A percentile compares a stretch with the other conserved stretches of the same genome.
Conservation (phyloP, 2,797 vertebrate species). For the Fratercula arctica region DNA sequence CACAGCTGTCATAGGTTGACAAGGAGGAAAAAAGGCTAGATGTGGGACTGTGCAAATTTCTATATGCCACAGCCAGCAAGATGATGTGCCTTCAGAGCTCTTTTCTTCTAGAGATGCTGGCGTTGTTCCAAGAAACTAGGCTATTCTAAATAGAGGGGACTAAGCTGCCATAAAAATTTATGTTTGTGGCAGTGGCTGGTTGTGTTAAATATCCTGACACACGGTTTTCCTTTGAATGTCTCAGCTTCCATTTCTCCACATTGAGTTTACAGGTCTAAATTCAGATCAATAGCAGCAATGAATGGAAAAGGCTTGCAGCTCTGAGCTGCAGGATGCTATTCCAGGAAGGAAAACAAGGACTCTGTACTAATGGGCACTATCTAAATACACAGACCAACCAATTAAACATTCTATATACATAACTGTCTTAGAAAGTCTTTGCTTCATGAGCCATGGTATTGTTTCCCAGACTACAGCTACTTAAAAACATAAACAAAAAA, state of each 20-base stretch:
- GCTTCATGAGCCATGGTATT: not conserved
- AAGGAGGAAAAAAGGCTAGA: not conserved
- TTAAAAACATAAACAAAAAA: not conserved
- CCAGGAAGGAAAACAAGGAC: not conserved
- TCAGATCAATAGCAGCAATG: not conserved
- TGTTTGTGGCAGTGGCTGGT: not conserved
- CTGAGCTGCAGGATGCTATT: not conserved
- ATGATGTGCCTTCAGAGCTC: not conserved
- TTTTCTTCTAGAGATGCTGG: not conserved
- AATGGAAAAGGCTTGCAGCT: not conserved
- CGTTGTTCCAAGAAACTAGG: not conserved
- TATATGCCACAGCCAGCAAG: not conserved
- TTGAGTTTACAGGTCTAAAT: not conserved
- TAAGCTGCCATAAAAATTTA: not conserved
- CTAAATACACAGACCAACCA: not conserved
- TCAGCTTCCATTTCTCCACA: not conserved
- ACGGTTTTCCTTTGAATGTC: not conserved
- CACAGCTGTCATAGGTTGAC: not conserved
- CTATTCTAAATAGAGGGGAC: not conserved
- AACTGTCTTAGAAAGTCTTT: not conserved
- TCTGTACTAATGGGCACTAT: not conserved
- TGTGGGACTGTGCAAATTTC: not conserved
- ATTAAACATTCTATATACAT: not conserved
- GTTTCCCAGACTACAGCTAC: not conserved
- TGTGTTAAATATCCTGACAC: not conserved